These are phyloP conservation scores for Daphoenositta chrysoptera DNA, from an alignment of 2,113 vertebrate species.

Conservation along the genomic window DNA sequence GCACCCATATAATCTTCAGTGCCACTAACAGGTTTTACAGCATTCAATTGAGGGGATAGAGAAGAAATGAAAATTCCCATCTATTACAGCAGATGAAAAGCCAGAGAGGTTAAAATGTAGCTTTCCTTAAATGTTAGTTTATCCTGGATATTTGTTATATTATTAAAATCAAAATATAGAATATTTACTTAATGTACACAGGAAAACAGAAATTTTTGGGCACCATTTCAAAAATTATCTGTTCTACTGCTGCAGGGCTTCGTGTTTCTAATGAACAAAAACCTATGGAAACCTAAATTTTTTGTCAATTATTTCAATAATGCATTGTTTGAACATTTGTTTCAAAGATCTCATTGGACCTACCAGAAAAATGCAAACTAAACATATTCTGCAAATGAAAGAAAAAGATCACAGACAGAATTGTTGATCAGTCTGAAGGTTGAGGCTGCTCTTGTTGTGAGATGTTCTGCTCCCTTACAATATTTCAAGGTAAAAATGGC, in stretches of 20 bases:
- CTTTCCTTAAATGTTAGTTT: not conserved
- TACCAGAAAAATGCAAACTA: not conserved
- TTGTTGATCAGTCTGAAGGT: not conserved
- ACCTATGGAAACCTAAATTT: not conserved
- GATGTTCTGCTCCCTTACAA: not conserved
- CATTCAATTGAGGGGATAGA: not conserved
- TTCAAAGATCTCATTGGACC: not conserved
- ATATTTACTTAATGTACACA: not conserved
- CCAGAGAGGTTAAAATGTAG: not conserved
- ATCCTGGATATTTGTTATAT: not conserved
- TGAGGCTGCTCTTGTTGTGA: not conserved
- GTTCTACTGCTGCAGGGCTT: not conserved
- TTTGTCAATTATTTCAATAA: not conserved
- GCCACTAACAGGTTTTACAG: constrained; percentile 25
- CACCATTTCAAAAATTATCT: not conserved
- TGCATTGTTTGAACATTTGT: rapidly evolving
- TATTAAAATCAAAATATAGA: not conserved
- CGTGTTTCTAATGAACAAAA: not conserved
- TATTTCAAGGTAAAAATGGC: not conserved
- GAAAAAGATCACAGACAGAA: not conserved
- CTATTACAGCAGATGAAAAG: not conserved
- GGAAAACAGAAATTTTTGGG: not conserved
- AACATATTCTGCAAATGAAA: not conserved
- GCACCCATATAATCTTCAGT: not conserved
- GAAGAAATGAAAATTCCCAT: not conserved